Evolutionary conservation across 2,113 vertebrate genomes (phyloP), one percentile per base, ranked within the genome.

Genomic region (Litocranius walleri): DNA sequence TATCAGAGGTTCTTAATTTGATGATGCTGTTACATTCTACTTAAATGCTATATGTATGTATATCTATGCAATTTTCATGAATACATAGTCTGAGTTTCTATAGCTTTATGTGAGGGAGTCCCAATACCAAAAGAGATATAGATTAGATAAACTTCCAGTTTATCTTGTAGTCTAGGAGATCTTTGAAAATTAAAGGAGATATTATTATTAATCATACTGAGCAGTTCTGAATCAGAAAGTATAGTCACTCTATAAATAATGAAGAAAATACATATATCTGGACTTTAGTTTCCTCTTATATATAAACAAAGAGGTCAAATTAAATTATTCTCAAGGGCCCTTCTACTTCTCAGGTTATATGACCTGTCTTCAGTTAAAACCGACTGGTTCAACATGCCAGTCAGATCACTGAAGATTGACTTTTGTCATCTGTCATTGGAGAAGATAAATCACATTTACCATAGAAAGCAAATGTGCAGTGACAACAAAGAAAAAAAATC

Each of bases 401-500:
- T 96, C 21, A 45, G 36, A 81, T 89, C 74, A 91, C 57, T 86
- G 78, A 97, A 88, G 74, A 50, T 1, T 59, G 25, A 54, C 25
- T 74, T 21, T 89, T 61, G 43, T 92, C 74, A 59, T 88, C 48
- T 88, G 85, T 86, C 88, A 71, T 85, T 97, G 84, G 85, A 78
- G 52, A 87, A 33, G 56, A 95, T 93, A 85, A 94, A 54, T 8
- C 71, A 87, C 23, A 80, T 78, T 94, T 93, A 25, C 61, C 12
- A 40, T 90, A 81, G 57, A 86, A 78, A 96, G 40, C 48, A 82
- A 88, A 77, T 85, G 9, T 16, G 52, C 77, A 95, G 36, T 48
- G 86, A 83, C 54, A 86, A 80, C 25, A 90, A 81, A 88, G 91
- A n/a, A 97, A 88, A 87, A 92, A 88, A 64, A 84, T 77, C 10